Base-by-base conservation (phyloP, 2,797 vertebrate genomes). In the Phrynocephalus forsythii region DNA sequence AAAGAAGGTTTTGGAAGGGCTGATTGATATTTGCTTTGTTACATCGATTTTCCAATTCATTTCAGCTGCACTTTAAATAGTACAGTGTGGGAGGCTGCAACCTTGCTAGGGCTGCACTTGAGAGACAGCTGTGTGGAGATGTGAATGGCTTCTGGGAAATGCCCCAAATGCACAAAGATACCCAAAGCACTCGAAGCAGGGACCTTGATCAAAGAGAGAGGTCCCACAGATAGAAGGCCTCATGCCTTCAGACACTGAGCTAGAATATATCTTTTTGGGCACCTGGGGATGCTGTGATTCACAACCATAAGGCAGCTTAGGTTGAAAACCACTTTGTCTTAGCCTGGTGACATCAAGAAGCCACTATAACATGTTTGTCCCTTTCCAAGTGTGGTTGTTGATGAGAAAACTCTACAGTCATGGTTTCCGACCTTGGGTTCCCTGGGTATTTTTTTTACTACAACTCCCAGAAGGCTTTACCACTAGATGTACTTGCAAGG, bases 1-100 rank as follows among this genome's bases (percentile, higher is more conserved):
- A 48, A 88, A 44, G 56, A 48, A 84, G 78, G 15, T 66, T 87
- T 87, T 52, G 56, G 3, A 82, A 81, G 69, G 38, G 56, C 67
- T 75, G 78, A 81, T 88, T 67, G 69, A 81, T 76, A 81, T 75
- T 75, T 76, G 78, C 60, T 85, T 81, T 79, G 84, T 75, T 69
- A 72, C 71, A 85, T 76, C 22, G 60, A 81, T 75, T 85, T 88
- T 80, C 83, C 77, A 75, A 75, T 88, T 88, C 72, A 76, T 72
- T 88, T 85, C 83, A 81, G 63, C 60, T 76, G 30, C 73, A 76
- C 69, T 81, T 88, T 85, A 88, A 84, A 73, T 80, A 84, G 77
- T 33, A 82, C 67, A 28, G 20, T 76, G 86, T 87, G 56, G 83
- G 69, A 80, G 24, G n/a, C 44, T 76, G 60, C n/a, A 67, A 16